Percentiles rank a stretch among this genome's conserved stretches.
phyloP scores from a whole-genome alignment of 2,888 invertebrate genomes.

The Morinoia aosen region DNA sequence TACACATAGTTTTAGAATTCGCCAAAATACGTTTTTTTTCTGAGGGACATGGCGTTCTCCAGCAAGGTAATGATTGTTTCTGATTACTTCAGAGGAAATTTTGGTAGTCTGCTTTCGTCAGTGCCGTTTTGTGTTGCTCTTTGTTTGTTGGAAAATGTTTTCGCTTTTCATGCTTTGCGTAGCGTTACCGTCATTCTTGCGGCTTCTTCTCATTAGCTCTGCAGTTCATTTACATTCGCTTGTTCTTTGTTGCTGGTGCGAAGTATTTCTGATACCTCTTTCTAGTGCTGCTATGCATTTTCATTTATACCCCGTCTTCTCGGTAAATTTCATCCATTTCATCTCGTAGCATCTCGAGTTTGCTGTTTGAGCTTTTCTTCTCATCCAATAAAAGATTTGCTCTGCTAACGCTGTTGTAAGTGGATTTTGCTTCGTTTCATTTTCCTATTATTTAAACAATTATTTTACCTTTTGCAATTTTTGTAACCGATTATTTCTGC shows the following conservation, averaged over 20 bases:
- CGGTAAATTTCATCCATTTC: neutral
- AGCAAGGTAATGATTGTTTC: neutral
- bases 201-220: neutral
- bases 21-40: neutral
- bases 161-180: neutral
- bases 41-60: neutral
- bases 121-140: neutral
- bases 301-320: neutral
- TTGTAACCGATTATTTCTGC: neutral
- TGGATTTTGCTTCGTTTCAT: neutral
- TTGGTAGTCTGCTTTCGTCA: neutral
- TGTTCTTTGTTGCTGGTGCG: neutral
- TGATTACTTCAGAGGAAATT: neutral
- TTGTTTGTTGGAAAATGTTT: neutral
- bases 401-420: neutral
- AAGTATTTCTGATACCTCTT: neutral
- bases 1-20: neutral
- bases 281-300: neutral
- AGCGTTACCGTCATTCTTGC: neutral
- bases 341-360: neutral
- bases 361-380: neutral
- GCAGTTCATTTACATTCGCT: neutral
- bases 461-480: neutral
- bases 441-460: neutral
- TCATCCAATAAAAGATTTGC: neutral